Percentiles rank a stretch among this genome's conserved stretches.
Evolutionary conservation across 1,140 invertebrate genomes (phyloP).

Genomic region (Bombus ignitus): DNA sequence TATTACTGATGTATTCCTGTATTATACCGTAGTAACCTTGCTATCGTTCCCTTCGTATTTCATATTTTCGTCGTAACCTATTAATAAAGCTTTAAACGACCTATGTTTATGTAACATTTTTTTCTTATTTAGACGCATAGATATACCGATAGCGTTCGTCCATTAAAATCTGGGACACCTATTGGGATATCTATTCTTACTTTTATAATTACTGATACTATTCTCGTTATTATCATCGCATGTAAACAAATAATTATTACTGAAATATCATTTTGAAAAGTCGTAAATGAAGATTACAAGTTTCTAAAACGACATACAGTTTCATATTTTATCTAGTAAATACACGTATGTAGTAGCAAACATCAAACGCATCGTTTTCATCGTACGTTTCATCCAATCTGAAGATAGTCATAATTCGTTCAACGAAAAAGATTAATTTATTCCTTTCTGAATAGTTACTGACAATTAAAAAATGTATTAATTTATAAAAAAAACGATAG

Average conservation of each 20-base stretch:
- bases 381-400: neutral
- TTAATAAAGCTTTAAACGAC: no score
- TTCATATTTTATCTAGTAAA: conserved; percentile 3
- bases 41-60: no score
- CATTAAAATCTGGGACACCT: no score
- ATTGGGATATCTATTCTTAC: neutral
- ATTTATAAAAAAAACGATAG: neutral
- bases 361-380: neutral
- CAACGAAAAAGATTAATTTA: neutral
- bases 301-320: neutral
- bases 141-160: no score
- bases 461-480: neutral
- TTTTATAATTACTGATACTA: neutral
- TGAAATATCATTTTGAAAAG: neutral
- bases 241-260: neutral
- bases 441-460: neutral
- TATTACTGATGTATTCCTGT: no score
- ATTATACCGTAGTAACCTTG: no score
- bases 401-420: neutral
- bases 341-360: no score
- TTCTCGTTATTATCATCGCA: neutral
- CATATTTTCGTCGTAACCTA: no score
- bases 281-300: neutral
- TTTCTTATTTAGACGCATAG: no score
- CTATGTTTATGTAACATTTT: no score